Evolutionary conservation across 2,797 vertebrate species (phyloP).

Genomic region (Pangasius mekongensis): DNA sequence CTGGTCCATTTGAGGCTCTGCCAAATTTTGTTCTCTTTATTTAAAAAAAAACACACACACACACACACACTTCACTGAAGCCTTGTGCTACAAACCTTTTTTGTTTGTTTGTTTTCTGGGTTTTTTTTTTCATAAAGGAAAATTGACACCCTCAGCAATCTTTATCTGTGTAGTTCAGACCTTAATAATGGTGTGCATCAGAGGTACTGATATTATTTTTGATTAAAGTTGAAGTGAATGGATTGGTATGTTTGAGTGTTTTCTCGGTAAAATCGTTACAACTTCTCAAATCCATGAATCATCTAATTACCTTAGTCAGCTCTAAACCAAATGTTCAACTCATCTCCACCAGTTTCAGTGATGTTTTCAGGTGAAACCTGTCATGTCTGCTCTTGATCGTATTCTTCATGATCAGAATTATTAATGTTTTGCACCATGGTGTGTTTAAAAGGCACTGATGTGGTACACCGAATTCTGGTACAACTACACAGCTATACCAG

Average conservation of each 20-base stretch:
- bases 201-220: conserved; percentile 6
- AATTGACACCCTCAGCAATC: neutral
- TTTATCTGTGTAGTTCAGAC: neutral
- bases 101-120: neutral
- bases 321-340: neutral
- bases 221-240: conserved; percentile 9
- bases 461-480: neutral
- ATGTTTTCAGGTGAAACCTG: neutral
- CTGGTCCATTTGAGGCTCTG: neutral
- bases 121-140: neutral
- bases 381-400: neutral
- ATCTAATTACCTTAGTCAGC: conserved; percentile 4
- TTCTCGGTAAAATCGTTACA: neutral
- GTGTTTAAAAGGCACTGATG: neutral
- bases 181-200: neutral
- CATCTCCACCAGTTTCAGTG: neutral
- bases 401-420: neutral
- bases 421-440: neutral
- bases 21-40: conserved; percentile 11
- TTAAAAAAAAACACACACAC: neutral
- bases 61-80: neutral
- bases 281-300: neutral
- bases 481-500: neutral
- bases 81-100: neutral
- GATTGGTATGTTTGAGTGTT: neutral